Conservation (phyloP, 2,113 vertebrate species). For the Silurus glanis region DNA sequence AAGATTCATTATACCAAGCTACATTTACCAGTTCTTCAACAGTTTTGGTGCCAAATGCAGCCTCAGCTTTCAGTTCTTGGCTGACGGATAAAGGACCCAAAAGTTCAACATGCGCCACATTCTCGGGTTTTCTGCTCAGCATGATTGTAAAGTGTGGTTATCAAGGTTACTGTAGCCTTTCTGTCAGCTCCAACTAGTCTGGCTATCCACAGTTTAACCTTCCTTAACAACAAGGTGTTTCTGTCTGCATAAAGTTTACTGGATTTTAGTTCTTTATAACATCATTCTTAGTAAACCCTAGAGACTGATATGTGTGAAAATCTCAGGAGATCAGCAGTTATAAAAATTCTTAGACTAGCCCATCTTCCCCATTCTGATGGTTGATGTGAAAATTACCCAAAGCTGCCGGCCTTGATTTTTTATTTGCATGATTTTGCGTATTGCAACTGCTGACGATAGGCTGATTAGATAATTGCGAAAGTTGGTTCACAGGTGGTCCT, state of each 20-base stretch:
- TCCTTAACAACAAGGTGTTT: too few species aligned
- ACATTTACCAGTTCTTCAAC: not conserved
- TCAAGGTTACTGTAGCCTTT: too few species aligned
- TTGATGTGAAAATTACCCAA: not conserved
- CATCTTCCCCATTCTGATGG: not conserved
- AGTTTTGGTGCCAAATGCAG: too few species aligned
- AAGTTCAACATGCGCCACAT: too few species aligned
- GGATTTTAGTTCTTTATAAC: not conserved
- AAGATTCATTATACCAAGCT: not conserved
- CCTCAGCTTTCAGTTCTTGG: not conserved
- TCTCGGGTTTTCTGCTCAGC: not conserved
- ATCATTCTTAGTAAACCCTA: not conserved
- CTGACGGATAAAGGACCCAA: not conserved
- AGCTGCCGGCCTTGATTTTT: not conserved
- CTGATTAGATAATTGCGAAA: not conserved
- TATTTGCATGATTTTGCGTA: not conserved
- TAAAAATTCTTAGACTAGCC: not conserved
- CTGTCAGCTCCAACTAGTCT: too few species aligned
- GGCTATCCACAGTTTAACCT: too few species aligned
- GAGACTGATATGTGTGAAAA: not conserved
- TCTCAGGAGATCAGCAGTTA: not conserved
- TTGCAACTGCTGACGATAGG: not conserved
- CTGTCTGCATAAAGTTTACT: too few species aligned
- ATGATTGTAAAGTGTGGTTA: not conserved
- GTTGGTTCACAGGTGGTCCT: not conserved